These are phyloP conservation scores for Anas bahamensis DNA, from an alignment of 2,797 vertebrate genomes.

Conservation along the genomic window DNA sequence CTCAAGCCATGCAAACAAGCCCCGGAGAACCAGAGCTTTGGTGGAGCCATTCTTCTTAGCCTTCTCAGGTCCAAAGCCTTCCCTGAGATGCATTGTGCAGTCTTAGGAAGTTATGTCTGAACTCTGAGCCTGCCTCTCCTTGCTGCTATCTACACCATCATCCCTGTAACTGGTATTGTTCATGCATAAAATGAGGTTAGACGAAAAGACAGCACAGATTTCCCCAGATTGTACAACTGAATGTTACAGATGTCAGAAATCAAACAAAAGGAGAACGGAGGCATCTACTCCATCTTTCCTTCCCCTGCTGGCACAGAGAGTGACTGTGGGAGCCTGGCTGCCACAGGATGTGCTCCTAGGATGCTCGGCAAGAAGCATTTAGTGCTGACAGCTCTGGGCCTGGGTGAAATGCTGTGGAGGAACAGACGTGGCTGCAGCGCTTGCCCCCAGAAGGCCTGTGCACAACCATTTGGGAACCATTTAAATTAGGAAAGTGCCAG, in stretches of 20 bases:
- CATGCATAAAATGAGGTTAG: background rate
- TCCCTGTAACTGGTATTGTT: background rate
- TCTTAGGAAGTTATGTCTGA: background rate
- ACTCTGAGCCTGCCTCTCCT: background rate
- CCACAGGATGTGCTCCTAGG: background rate
- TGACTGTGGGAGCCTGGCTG: background rate
- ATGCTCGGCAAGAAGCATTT: background rate
- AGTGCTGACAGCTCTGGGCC: background rate
- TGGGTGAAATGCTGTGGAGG: background rate
- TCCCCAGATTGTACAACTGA: background rate
- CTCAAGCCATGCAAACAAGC: background rate
- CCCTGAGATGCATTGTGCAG: background rate
- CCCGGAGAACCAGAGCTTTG: background rate
- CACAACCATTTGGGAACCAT: conserved; percentile 32
- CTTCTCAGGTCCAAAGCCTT: background rate
- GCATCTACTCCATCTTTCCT: background rate
- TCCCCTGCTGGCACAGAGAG: rapidly evolving
- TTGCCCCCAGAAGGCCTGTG: conserved; percentile 1
- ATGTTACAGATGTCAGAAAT: background rate
- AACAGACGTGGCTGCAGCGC: conserved; percentile 6
- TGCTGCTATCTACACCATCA: background rate
- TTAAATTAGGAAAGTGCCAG: conserved; percentile 43
- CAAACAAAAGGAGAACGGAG: background rate
- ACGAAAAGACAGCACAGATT: background rate
- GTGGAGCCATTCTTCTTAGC: background rate